Base-by-base conservation (phyloP, 2,113 vertebrate genomes). In the Gymnorhina tibicen region DNA sequence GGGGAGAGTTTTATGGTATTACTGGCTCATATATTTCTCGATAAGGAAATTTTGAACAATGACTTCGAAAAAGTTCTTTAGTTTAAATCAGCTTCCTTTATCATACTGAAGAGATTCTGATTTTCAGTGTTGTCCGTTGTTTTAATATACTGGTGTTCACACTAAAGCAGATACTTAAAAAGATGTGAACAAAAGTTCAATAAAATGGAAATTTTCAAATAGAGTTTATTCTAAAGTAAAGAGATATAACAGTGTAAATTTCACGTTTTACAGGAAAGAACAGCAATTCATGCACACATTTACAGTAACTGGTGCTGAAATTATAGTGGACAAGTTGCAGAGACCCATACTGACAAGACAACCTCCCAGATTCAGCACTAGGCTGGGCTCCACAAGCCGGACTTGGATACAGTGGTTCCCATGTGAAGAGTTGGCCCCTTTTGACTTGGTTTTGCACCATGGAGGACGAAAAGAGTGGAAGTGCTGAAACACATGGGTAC, bases 281-380 rank as follows among this genome's bases (percentile, higher is more conserved):
- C 21, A 53, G 42, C 1, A 10, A 49, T 8, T 66, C 4, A 24
- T 13, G 32, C 20, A 76, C 5, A 21, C 6, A 24, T 33, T 58
- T 67, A 30, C 26, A 35, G 47, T 50, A 84, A 30, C 13, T 6
- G 23, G 11, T 52, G n/a, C 42, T 77, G 68, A 84, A 91, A 80
- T 58, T 6, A 21, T 7, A 49, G 33, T 17, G 49, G 8, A 5
- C 30, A 55, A 52, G 11, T 64, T 52, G 35, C 59, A 42, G 41
- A 73, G 14, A 56, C 7, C 18, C 0, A 0, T 23, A n/a, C 8
- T 49, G 47, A 32, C 16, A 89, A 32, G 68, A 27, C 5, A 21
- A 6, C 3, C 16, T 91, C 27, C n/a, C 8, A 59, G 21, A 33
- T 17, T 3, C 1, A 1, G 44, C 47, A 28, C 9, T 5, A 14